Conservation (phyloP, 2,888 invertebrate genomes). For the Choristoneura rosaceana region DNA sequence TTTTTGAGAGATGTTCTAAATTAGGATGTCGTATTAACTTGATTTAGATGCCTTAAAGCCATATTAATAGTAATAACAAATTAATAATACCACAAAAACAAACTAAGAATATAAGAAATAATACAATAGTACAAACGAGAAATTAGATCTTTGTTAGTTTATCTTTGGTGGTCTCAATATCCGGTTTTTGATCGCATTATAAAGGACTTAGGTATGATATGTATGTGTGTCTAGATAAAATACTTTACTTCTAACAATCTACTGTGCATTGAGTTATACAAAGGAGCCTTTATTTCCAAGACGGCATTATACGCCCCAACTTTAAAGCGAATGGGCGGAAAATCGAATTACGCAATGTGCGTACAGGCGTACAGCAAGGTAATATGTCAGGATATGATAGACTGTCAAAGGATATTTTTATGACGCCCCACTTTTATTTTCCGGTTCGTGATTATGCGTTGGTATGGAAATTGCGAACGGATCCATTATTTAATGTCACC, state of each 20-base stretch:
- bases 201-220: no score
- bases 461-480: slow-evolving; percentile 29
- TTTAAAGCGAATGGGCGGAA: slow-evolving; percentile 64
- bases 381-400: slow-evolving; percentile 40
- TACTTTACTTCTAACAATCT: neutral
- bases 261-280: neutral
- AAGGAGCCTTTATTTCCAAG: neutral
- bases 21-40: no score
- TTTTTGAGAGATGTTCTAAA: neutral
- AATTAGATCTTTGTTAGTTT: no score
- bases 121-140: no score
- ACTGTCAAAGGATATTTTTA: slow-evolving; percentile 35
- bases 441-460: slow-evolving; percentile 32
- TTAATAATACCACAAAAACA: no score
- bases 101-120: no score
- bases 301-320: neutral
- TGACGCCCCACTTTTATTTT: slow-evolving; percentile 29
- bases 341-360: slow-evolving; percentile 55
- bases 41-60: no score
- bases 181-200: no score
- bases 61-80: no score
- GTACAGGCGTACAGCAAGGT: slow-evolving; percentile 20
- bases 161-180: no score
- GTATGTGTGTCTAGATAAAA: no score
- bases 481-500: slow-evolving; percentile 36